Conservation (phyloP, 2,113 vertebrate species). For the Fregetta grallaria region DNA sequence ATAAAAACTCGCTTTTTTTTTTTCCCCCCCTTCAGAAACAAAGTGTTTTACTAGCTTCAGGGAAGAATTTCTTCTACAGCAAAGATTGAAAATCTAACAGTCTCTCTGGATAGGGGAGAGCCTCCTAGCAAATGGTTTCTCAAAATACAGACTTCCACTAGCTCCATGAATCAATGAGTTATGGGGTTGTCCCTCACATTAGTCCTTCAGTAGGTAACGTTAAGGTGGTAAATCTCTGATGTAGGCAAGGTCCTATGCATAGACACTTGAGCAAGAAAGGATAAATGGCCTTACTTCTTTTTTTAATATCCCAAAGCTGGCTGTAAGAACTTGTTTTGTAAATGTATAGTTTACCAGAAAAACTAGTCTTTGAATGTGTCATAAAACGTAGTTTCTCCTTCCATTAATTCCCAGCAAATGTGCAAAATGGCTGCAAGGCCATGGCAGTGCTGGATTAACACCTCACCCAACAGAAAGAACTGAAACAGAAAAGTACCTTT, state of each 20-base stretch:
- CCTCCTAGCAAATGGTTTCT: background rate
- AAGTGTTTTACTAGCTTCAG: background rate
- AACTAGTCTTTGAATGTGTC: background rate
- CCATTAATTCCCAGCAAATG: background rate
- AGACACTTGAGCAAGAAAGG: background rate
- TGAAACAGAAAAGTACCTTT: constrained; percentile 26
- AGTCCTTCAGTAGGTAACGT: background rate
- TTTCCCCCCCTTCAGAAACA: background rate
- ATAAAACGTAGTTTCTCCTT: background rate
- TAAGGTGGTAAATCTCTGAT: background rate
- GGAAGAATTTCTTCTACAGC: background rate
- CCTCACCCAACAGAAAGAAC: background rate
- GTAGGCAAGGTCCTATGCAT: background rate
- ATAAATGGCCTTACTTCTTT: background rate
- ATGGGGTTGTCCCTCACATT: background rate
- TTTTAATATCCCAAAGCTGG: background rate
- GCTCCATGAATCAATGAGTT: background rate
- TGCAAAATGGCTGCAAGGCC: background rate
- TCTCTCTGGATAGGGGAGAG: background rate
- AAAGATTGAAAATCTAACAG: background rate
- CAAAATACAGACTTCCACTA: background rate
- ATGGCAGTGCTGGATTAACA: background rate
- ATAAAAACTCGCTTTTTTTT: background rate
- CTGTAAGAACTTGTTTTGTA: background rate
- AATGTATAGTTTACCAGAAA: background rate